Conservation (phyloP, 2,888 invertebrate species). For the Drepanosiphum platanoidis region DNA sequence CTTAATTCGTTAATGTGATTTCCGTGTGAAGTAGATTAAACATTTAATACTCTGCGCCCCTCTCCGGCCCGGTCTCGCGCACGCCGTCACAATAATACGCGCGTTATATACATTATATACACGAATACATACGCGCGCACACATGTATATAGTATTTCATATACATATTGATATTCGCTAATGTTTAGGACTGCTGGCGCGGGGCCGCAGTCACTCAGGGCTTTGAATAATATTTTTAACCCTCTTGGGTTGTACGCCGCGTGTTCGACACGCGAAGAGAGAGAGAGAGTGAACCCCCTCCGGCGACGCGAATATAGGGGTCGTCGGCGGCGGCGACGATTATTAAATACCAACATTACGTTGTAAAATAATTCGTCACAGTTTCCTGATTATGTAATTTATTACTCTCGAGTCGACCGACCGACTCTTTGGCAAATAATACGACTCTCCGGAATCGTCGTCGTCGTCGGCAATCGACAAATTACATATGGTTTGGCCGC, state of each 20-base stretch:
- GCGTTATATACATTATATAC: background rate
- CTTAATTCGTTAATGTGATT: slow-evolving; percentile 61
- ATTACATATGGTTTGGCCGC: slow-evolving; percentile 44
- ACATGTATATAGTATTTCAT: background rate
- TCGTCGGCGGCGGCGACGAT: slow-evolving; percentile 20
- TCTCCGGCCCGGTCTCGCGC: background rate
- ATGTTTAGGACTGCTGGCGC: slow-evolving; percentile 38
- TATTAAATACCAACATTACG: slow-evolving; percentile 62
- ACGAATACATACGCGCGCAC: background rate
- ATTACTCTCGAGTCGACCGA: slow-evolving; percentile 30
- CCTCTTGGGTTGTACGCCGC: slow-evolving; percentile 37
- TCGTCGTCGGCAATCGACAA: slow-evolving; percentile 53
- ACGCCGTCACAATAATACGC: slow-evolving; percentile 3
- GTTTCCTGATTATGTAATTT: slow-evolving; percentile 60
- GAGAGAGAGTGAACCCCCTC: slow-evolving; percentile 23
- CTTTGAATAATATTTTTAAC: slow-evolving; percentile 57
- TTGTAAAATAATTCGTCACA: slow-evolving; percentile 62
- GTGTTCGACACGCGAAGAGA: slow-evolving; percentile 29
- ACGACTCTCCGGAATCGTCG: slow-evolving; percentile 37
- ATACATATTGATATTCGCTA: slow-evolving; percentile 34
- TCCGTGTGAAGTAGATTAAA: slow-evolving; percentile 62
- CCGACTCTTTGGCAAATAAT: slow-evolving; percentile 44
- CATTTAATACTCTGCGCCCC: slow-evolving; percentile 48
- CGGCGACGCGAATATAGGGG: background rate
- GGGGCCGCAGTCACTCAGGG: slow-evolving; percentile 51